These are phyloP conservation scores for Nestor notabilis DNA, from an alignment of 2,113 vertebrate genomes.

Conservation along the genomic window DNA sequence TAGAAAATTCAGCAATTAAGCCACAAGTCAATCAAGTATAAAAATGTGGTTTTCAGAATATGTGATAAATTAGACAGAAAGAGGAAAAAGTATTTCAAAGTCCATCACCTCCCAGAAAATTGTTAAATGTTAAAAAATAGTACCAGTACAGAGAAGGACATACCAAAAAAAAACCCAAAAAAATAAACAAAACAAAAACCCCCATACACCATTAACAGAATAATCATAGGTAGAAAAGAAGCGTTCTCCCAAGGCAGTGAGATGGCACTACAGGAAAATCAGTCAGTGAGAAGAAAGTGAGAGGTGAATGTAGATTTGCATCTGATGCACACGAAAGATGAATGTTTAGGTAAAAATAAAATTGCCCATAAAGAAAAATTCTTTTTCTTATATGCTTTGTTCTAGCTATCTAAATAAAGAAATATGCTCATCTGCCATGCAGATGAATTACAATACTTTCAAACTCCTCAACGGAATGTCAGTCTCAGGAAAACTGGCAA, in stretches of 20 bases:
- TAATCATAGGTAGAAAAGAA: background rate
- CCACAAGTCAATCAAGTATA: background rate
- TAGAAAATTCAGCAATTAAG: background rate
- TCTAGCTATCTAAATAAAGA: background rate
- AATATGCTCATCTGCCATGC: background rate
- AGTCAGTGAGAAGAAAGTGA: background rate
- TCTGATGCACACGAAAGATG: rapidly evolving
- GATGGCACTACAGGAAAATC: background rate
- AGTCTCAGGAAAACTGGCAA: background rate
- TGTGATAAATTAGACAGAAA: background rate
- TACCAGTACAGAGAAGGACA: background rate
- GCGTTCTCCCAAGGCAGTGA: background rate
- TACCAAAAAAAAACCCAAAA: background rate
- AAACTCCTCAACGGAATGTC: background rate
- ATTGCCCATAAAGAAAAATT: background rate
- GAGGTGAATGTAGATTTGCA: background rate
- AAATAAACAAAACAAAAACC: background rate
- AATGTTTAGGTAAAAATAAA: background rate
- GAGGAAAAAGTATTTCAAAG: background rate
- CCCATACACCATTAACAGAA: background rate
- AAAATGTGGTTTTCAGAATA: background rate
- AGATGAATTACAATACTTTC: background rate
- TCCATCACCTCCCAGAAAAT: background rate
- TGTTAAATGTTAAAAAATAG: background rate
- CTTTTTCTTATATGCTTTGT: background rate